Percentiles rank a stretch among this genome's conserved stretches.
Conservation (phyloP, 2,888 invertebrate genomes). For the Octodonta nipae region DNA sequence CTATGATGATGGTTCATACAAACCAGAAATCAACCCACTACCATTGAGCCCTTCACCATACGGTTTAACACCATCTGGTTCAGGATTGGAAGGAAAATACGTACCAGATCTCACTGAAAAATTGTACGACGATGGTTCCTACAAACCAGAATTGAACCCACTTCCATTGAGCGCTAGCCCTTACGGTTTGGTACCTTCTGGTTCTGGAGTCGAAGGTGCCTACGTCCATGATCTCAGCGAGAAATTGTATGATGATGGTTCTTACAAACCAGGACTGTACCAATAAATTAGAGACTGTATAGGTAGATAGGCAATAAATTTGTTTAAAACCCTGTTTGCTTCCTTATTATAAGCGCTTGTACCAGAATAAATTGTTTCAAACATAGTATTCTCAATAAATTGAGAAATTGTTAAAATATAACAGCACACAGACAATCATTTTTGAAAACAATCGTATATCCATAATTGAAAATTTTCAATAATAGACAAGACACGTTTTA, state of each 20-base stretch:
- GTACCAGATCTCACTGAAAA: slow-evolving; percentile 23
- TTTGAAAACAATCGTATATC: too few relatives aligned
- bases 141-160: slow-evolving; percentile 20
- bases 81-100: slow-evolving; percentile 25
- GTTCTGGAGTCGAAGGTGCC: slow-evolving; percentile 22
- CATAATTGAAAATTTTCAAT: too few relatives aligned
- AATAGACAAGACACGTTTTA: too few relatives aligned
- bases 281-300: slow-evolving; percentile 14
- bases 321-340: too few relatives aligned
- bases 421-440: too few relatives aligned
- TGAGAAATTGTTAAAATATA: too few relatives aligned
- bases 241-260: slow-evolving; percentile 25
- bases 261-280: slow-evolving; percentile 22
- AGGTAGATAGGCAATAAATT: too few relatives aligned
- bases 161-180: slow-evolving; percentile 19
- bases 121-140: slow-evolving; percentile 27
- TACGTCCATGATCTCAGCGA: slow-evolving; percentile 25
- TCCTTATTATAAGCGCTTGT: too few relatives aligned
- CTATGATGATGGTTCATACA: slow-evolving; percentile 28
- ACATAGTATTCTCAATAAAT: too few relatives aligned
- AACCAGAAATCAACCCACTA: slow-evolving; percentile 16
- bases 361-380: too few relatives aligned
- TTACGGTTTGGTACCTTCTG: slow-evolving; percentile 20
- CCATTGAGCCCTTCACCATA: slow-evolving; percentile 17
- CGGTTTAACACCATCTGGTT: slow-evolving; percentile 18